Conservation (phyloP, 1,140 invertebrate genomes). For the Parasteatoda tepidariorum region DNA sequence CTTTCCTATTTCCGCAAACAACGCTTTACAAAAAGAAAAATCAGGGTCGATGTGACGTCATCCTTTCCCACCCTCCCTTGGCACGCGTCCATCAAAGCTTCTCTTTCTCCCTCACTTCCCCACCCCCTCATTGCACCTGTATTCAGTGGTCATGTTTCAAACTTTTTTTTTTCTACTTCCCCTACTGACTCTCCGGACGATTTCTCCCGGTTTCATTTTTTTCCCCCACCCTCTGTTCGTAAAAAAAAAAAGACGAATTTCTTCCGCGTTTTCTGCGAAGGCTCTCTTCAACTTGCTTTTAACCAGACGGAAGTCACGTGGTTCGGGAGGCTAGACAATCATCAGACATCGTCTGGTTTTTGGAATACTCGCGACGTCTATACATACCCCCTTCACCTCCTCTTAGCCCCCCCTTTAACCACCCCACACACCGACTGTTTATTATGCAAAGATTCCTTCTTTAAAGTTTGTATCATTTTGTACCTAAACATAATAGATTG, state of each 20-base stretch:
- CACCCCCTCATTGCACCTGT: neutral
- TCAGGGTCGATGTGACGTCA: conserved; percentile 30
- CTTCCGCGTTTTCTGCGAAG: neutral
- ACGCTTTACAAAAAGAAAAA: neutral
- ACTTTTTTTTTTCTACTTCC: neutral
- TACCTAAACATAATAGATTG: no score
- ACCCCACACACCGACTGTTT: conserved; percentile 15
- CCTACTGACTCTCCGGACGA: neutral
- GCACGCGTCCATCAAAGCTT: neutral
- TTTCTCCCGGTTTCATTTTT: no score
- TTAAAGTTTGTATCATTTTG: no score
- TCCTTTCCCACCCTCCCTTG: neutral
- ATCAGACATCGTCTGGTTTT: conserved; percentile 45
- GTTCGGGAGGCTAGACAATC: conserved; percentile 37
- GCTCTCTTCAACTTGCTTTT: neutral
- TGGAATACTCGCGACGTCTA: neutral
- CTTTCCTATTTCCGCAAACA: conserved; percentile 28
- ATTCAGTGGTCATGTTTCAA: no score
- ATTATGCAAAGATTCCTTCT: conserved; percentile 36
- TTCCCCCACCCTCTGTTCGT: no score
- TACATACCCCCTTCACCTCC: neutral
- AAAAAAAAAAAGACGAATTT: neutral
- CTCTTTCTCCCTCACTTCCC: no score
- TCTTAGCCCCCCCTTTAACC: no score
- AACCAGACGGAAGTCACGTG: conserved; percentile 33